Percentiles rank a stretch among this genome's conserved stretches.
Evolutionary conservation across 2,113 vertebrate species (phyloP).

Genomic region (Ivindomyrus marchei): DNA sequence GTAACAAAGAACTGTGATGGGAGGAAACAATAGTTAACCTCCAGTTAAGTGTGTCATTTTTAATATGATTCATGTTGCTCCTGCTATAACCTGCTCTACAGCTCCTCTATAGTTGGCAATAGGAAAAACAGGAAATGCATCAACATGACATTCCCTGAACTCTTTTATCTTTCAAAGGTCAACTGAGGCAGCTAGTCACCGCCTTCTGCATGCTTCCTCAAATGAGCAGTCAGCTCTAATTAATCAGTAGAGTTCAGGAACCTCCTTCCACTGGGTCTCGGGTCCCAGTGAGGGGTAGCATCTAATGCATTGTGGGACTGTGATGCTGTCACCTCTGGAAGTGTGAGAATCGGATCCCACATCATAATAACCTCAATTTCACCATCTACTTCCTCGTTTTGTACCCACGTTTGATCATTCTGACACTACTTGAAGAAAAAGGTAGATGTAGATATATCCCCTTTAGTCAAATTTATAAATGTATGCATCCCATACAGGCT

Average conservation of each 20-base stretch:
- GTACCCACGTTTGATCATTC: background rate
- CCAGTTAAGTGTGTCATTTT: background rate
- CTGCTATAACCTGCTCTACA: background rate
- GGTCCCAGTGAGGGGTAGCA: background rate
- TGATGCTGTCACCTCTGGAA: background rate
- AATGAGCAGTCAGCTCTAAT: background rate
- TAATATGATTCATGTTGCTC: background rate
- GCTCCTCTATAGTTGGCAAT: background rate
- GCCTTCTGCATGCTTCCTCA: background rate
- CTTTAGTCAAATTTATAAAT: background rate
- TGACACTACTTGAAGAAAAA: background rate
- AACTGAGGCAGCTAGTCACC: background rate
- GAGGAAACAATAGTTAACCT: background rate
- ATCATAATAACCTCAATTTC: background rate
- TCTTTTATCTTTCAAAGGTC: conserved; percentile 15
- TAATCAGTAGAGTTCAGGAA: background rate
- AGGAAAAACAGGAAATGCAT: background rate
- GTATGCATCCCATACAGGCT: background rate
- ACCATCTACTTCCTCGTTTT: background rate
- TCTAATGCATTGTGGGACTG: background rate
- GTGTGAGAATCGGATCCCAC: background rate
- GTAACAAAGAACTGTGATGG: background rate
- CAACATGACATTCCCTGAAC: background rate
- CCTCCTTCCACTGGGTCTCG: background rate
- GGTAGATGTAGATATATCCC: background rate